Percentiles rank a stretch among this genome's conserved stretches.
Evolutionary conservation across 2,797 vertebrate genomes (phyloP).

Genomic region (Lateolabrax maculatus): DNA sequence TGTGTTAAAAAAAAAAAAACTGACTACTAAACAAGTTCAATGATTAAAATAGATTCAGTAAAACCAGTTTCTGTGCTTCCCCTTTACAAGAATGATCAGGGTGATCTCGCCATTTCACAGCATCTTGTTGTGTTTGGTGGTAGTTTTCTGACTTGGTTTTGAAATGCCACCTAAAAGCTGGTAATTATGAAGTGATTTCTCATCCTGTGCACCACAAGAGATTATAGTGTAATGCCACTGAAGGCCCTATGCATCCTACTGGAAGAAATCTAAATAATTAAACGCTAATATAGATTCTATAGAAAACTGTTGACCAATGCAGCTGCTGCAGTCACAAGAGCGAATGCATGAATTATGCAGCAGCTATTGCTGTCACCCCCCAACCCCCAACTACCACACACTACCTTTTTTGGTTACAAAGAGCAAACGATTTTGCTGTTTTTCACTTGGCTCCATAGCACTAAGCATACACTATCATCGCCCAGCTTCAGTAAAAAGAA

Average conservation of each 20-base stretch:
- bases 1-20: background rate
- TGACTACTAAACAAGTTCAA: background rate
- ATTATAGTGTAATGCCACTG: background rate
- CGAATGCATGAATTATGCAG: slow-evolving; percentile 79
- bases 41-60: background rate
- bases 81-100: background rate
- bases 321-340: slow-evolving; percentile 71
- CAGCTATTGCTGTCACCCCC: slow-evolving; percentile 68
- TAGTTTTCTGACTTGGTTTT: slow-evolving; percentile 16
- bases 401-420: slow-evolving; percentile 56
- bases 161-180: slow-evolving; percentile 15
- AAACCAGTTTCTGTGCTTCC: background rate
- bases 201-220: slow-evolving; percentile 4
- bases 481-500: slow-evolving; percentile 39
- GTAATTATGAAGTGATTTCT: slow-evolving; percentile 29
- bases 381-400: slow-evolving; percentile 48
- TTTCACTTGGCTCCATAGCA: slow-evolving; percentile 34
- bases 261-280: slow-evolving; percentile 73
- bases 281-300: slow-evolving; percentile 64
- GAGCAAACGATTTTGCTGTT: slow-evolving; percentile 60
- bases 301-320: slow-evolving; percentile 66
- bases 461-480: slow-evolving; percentile 7
- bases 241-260: slow-evolving; percentile 23
- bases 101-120: background rate
- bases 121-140: background rate